Conservation (phyloP, 2,113 vertebrate genomes). For the Cyprinodon variegatus region DNA sequence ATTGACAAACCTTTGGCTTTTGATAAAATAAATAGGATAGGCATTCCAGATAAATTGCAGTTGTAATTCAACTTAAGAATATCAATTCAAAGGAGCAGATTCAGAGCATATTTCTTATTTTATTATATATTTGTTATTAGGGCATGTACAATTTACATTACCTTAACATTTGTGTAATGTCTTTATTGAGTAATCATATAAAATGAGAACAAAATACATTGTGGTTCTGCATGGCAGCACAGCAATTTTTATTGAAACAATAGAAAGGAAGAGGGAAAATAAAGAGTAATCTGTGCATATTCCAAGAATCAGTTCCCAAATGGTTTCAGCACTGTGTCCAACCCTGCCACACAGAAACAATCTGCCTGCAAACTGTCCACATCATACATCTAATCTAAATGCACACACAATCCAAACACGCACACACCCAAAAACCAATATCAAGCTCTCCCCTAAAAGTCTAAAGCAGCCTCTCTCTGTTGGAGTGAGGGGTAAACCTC, state of each 20-base stretch:
- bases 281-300: slow-evolving; percentile 14
- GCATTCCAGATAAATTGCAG: neutral
- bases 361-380: neutral
- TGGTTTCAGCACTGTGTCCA: slow-evolving; percentile 42
- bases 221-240: neutral
- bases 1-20: neutral
- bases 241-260: neutral
- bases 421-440: slow-evolving; percentile 36
- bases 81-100: neutral
- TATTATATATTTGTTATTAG: too few relatives aligned
- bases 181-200: too few relatives aligned
- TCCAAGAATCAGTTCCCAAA: slow-evolving; percentile 64
- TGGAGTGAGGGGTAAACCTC: slow-evolving; percentile 84
- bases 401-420: slow-evolving; percentile 38
- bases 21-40: neutral
- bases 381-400: slow-evolving; percentile 14
- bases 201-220: too few relatives aligned
- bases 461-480: slow-evolving; percentile 41
- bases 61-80: neutral
- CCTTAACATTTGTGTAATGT: neutral
- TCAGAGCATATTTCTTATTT: neutral
- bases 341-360: slow-evolving; percentile 4
- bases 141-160: neutral
- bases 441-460: slow-evolving; percentile 29
- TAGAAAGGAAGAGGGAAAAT: neutral